Conservation (phyloP, 1,140 invertebrate species). For the Bactericera cockerelli region DNA sequence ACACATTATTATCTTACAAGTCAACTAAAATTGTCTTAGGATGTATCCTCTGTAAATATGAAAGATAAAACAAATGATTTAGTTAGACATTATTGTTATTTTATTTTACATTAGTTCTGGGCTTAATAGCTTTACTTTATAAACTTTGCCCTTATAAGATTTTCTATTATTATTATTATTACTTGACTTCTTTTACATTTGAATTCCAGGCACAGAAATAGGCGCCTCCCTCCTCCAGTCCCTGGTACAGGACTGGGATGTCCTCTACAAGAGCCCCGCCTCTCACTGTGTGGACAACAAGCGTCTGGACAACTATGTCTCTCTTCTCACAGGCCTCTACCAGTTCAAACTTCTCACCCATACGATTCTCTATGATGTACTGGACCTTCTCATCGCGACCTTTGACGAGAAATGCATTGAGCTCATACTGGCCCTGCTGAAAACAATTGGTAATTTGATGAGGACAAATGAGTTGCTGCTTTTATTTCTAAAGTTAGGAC, state of each 20-base stretch:
- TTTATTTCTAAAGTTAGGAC: no score
- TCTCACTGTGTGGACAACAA: neutral
- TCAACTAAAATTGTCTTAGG: no score
- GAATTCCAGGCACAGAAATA: conserved; percentile 24
- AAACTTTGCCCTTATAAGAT: no score
- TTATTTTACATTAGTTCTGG: no score
- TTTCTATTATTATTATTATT: conserved; percentile 2
- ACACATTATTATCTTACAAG: no score
- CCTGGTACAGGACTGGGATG: conserved; percentile 47
- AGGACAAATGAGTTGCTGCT: no score
- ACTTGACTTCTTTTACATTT: neutral
- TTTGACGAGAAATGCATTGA: conserved; percentile 74
- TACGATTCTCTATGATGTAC: conserved; percentile 56
- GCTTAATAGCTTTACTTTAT: no score
- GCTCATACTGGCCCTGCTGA: conserved; percentile 62
- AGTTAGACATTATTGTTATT: no score
- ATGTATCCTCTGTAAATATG: no score
- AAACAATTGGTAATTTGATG: conserved; percentile 33
- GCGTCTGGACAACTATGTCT: neutral
- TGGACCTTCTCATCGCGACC: conserved; percentile 40
- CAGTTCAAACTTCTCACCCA: neutral
- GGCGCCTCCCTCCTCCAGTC: conserved; percentile 63
- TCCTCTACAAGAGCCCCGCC: conserved; percentile 32
- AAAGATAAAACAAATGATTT: no score
- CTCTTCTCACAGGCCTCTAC: neutral